Base-by-base conservation (phyloP, 2,888 invertebrate genomes). In the Zele albiditarsus region DNA sequence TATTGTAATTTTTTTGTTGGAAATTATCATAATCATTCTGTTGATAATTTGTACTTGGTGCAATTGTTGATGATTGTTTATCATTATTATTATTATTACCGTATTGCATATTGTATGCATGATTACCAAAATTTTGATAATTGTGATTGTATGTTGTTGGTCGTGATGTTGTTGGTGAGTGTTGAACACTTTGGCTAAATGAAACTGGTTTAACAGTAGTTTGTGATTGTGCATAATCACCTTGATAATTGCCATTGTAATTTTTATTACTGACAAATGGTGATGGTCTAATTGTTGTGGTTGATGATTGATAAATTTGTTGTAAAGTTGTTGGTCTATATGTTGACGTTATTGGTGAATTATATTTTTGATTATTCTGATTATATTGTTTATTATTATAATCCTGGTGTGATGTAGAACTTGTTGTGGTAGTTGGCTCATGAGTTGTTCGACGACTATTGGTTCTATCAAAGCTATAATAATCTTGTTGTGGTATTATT, bases 1-100 rank as follows among this genome's bases (percentile, higher is more conserved):
- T 87, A 76, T 86, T 88, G 75, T 87, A 87, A 71, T 79, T 87
- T 25, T 84, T 83, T 66, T 82, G 84, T 71, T 86, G 84, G 70
- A 83, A 82, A 75, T 84, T 84, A 1, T 82, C 84, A 71, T 84
- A 87, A 62, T 88, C 88, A 65, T 77, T 84, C 1, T 81, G 66
- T 69, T 85, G 86, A 60, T 84, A 86, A 74, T 84, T 86, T 10
- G 83, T 84, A 38, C 80, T 87, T 10, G 88, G 85, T 12, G 82
- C 81, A 6, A 79, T 38, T 10, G 89, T 87, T 0, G 87, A 87
- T 3, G 87, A 81, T 58, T 83, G 86, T 1, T 78, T 80, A n/a
- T 84, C 82, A 12, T 78, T 83, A 71, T 84, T 84, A 58, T 71
- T 74, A 53, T 74, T 75, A 31, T 78, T 76, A 69, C 82, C 82